Base-by-base conservation (phyloP, 2,113 vertebrate genomes). In the Ciconia stormi region DNA sequence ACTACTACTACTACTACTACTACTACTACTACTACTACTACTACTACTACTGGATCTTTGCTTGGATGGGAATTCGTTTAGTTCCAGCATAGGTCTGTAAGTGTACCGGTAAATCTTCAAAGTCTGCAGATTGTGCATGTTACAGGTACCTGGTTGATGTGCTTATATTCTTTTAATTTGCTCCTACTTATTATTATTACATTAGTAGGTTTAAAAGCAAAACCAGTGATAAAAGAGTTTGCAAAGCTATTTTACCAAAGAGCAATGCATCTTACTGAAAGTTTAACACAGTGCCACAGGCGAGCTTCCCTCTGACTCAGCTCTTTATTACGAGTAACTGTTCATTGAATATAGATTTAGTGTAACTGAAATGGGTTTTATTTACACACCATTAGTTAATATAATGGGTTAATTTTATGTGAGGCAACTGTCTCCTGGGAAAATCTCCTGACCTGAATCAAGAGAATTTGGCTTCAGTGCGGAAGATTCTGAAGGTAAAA, bases 361-460 rank as follows among this genome's bases (percentile, higher is more conserved):
- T 86, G 70, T 82, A 90, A 70, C 53, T 58, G 34, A 70, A 89
- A 80, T 82, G 27, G 34, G 18, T 30, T 95, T 95, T 95, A 83
- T 91, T 91, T 95, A 42, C 49, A 90, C 36, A 87, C 36, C 49
- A 58, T 83, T 95, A 83, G 34, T 90, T 94, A 95, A 87, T 92
- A 72, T 85, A 92, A 81, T 47, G 42, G 55, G 87, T 92, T 95
- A 83, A 83, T 83, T 95, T 93, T 83, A 74, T 63, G 25, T 74
- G 59, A 95, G 38, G 50, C 30, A 55, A 1, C 38, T 63, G 38
- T 55, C 66, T 82, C 42, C 65, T 72, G 40, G 46, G 61, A 95
- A 86, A 93, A 71, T 55, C 23, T 53, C 53, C 50, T 70, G 34
- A 76, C n/a, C 21, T 63, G 50, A 82, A 49, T 55, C 49, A 65